Conservation (phyloP, 2,888 invertebrate species). For the Seira musarum region DNA sequence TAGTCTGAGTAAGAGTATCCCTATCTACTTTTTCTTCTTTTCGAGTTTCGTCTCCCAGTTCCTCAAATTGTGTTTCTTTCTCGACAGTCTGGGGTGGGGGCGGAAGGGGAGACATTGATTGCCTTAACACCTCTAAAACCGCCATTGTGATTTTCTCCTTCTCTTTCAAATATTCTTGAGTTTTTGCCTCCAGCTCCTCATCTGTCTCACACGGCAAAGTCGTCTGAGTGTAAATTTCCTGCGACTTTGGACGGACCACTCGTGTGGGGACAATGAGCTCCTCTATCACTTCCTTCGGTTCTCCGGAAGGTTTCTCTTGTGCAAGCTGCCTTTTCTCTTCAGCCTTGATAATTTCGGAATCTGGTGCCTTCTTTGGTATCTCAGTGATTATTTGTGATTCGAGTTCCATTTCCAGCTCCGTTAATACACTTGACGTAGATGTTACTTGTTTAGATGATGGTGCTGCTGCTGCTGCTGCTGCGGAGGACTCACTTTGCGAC, state of each 20-base stretch:
- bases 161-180: constrained; percentile 73
- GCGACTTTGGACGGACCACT: constrained; percentile 34
- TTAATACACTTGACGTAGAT: constrained; percentile 5
- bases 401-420: constrained; percentile 30
- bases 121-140: constrained; percentile 75
- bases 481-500: constrained; percentile 14
- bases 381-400: constrained; percentile 34
- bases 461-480: constrained; percentile 5
- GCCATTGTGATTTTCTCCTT: constrained; percentile 79
- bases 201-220: background rate
- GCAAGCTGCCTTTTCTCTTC: background rate
- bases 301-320: background rate
- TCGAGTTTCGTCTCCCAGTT: constrained; percentile 50
- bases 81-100: constrained; percentile 64
- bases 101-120: constrained; percentile 70
- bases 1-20: constrained; percentile 70
- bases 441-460: constrained; percentile 29
- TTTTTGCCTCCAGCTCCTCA: constrained; percentile 41
- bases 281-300: constrained; percentile 24
- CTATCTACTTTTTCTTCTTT: constrained; percentile 65
- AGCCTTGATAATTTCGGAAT: background rate
- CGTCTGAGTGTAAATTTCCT: constrained; percentile 53
- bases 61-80: constrained; percentile 66
- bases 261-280: constrained; percentile 30
- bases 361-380: background rate